Evolutionary conservation across 2,888 invertebrate species (phyloP), one percentile per base, ranked within the genome.

Genomic region (Pollenia angustigena): DNA sequence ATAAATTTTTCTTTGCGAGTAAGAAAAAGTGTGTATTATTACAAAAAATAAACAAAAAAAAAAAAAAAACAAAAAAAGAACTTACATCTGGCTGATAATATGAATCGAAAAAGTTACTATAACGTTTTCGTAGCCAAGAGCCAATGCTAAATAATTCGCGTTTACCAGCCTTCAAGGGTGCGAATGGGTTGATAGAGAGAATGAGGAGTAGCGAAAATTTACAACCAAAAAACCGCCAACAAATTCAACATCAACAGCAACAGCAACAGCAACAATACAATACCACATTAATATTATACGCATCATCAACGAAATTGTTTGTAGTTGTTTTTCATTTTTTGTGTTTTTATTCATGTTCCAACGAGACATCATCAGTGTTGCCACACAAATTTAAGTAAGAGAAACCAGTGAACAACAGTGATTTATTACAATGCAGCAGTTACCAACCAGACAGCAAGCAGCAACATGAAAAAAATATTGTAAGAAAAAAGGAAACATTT

Each of bases 141-240:
- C 97, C 97, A 78, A 95, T 94, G 84, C 95, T 94, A 91, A 95
- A 96, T 81, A 96, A 94, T 88, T 95, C 94, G 68, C 93, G 90
- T 92, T 96, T 95, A 79, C 97, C 96, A 90, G 94, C 93, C 96
- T 96, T 90, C 10, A 52, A 10, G 44, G 12, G 1, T 23, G 23
- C 23, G 2, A 23, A 2, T 23, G 18, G 1, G 23, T 1, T 23
- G 23, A 2, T 23, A 23, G 62, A 16, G 32, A 46, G 23, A 54
- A 48, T 56, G 58, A 75, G 54, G n/a, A 40, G 81, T 8, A 48
- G 56, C 11, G 32, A 71, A n/a, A 50, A 58, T 79, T 58, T 69
- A 64, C 16, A 80, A 82, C 81, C 82, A 71, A 76, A 60, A 84
- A 84, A 79, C 79, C 84, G 23, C 58, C 84, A 84, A 48, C 78